phyloP scores from a whole-genome alignment of 2,797 vertebrate species.

The Sebastes oblongus region DNA sequence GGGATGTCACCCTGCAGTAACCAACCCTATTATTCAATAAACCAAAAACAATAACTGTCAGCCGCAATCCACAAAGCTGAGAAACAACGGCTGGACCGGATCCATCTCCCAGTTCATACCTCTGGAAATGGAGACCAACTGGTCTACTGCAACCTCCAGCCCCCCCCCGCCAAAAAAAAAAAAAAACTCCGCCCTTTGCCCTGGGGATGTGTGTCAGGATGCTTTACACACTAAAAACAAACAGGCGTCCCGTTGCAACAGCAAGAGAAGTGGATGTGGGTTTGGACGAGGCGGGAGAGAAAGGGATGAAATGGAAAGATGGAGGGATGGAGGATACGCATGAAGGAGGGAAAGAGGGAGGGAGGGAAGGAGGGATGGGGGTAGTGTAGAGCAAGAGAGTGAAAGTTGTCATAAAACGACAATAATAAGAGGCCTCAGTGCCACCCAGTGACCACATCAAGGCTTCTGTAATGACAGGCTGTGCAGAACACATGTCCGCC shows the following conservation, averaged over 20 bases:
- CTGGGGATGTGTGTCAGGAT: constrained; percentile 62
- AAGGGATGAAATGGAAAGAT: constrained; percentile 7
- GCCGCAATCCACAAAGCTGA: constrained; percentile 40
- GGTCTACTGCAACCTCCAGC: constrained; percentile 6
- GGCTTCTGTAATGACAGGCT: constrained; percentile 80
- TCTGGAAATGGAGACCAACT: constrained; percentile 38
- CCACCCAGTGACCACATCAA: constrained; percentile 85
- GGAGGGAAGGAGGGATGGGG: not conserved
- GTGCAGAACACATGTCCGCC: constrained; percentile 66
- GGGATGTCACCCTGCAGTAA: constrained; percentile 26
- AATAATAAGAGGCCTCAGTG: constrained; percentile 80
- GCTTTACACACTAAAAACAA: constrained; percentile 73
- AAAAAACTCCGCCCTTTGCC: constrained; percentile 50
- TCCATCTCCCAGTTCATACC: constrained; percentile 33
- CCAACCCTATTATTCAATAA: constrained; percentile 54
- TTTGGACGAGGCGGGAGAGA: constrained; percentile 49
- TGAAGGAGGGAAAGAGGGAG: constrained; percentile 7
- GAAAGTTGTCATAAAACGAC: constrained; percentile 81
- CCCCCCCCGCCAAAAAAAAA: not conserved
- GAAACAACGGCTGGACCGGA: constrained; percentile 38
- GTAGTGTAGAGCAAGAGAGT: constrained; percentile 54
- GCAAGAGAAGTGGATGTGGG: constrained; percentile 69
- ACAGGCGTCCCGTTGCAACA: constrained; percentile 67
- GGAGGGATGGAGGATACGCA: not conserved
- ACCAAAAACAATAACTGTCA: constrained; percentile 63